A percentile compares a stretch with the other conserved stretches of the same genome.
Evolutionary conservation across 2,113 vertebrate species (phyloP).

Genomic region (Tautogolabrus adspersus): DNA sequence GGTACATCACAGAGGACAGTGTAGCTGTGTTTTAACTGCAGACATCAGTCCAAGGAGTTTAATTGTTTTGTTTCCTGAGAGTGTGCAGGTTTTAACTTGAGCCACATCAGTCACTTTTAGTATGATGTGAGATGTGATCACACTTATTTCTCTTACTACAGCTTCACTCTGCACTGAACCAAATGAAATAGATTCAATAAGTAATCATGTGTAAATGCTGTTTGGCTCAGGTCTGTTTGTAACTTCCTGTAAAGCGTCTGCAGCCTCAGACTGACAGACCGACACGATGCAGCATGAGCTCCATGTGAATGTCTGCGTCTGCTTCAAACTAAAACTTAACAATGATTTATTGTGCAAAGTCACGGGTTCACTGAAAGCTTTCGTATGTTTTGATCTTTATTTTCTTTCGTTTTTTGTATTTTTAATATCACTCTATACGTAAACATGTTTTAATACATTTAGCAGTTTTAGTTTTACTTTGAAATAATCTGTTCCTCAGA

Average conservation of each 20-base stretch:
- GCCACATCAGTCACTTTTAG: neutral
- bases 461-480: no score
- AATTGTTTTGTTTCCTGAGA: neutral
- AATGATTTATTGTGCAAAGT: neutral
- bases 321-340: conserved; percentile 1
- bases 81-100: neutral
- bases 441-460: neutral
- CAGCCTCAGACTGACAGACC: conserved; percentile 9
- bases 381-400: neutral
- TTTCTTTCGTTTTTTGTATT: neutral
- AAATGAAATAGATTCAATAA: neutral
- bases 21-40: neutral
- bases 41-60: conserved; percentile 18
- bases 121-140: neutral
- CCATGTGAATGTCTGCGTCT: conserved; percentile 17
- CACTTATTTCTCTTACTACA: neutral
- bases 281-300: conserved; percentile 47
- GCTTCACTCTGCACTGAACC: neutral
- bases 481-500: neutral
- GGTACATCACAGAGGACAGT: conserved; percentile 79
- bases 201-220: neutral
- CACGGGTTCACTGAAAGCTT: no score
- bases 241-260: conserved; percentile 21
- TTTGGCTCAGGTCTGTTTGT: conserved; percentile 25
- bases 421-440: neutral